Evolutionary conservation across 2,888 invertebrate species (phyloP).

Genomic region (Leptinotarsa tumamoca): DNA sequence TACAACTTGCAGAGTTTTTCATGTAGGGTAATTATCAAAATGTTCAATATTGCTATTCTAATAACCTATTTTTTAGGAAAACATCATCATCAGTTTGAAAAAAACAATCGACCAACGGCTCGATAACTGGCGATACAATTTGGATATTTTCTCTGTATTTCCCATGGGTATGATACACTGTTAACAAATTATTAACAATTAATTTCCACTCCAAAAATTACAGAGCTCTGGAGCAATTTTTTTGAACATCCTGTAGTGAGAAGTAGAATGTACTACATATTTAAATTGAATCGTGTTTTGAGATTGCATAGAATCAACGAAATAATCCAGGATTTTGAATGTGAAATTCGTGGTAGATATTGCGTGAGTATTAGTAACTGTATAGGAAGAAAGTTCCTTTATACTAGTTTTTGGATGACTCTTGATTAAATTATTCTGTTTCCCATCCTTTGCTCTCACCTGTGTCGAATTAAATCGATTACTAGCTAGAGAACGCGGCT

Average conservation of each 20-base stretch:
- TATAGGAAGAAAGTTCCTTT: too few species aligned
- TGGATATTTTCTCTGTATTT: constrained; percentile 62
- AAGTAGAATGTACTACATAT: constrained; percentile 66
- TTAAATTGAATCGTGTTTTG: constrained; percentile 70
- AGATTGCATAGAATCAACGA: constrained; percentile 68
- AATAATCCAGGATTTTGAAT: constrained; percentile 68
- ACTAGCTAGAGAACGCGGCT: too few species aligned
- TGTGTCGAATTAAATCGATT: too few species aligned
- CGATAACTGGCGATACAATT: constrained; percentile 68
- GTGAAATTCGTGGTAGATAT: constrained; percentile 56
- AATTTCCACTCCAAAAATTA: constrained; percentile 20
- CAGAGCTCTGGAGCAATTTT: constrained; percentile 38
- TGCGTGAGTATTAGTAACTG: neutral
- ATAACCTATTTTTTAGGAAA: constrained; percentile 60
- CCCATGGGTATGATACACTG: constrained; percentile 32
- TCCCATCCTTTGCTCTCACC: too few species aligned
- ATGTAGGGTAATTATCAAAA: neutral
- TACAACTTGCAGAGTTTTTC: constrained; percentile 20
- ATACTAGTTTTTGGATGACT: too few species aligned
- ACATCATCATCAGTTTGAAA: constrained; percentile 61
- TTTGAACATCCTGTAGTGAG: constrained; percentile 26
- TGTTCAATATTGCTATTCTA: neutral
- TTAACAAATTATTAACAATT: neutral
- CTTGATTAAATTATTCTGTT: too few species aligned
- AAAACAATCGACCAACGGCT: constrained; percentile 66